Evolutionary conservation across 1,140 invertebrate genomes (phyloP), one percentile per base, ranked within the genome.

Genomic region (Sitophilus oryzae): DNA sequence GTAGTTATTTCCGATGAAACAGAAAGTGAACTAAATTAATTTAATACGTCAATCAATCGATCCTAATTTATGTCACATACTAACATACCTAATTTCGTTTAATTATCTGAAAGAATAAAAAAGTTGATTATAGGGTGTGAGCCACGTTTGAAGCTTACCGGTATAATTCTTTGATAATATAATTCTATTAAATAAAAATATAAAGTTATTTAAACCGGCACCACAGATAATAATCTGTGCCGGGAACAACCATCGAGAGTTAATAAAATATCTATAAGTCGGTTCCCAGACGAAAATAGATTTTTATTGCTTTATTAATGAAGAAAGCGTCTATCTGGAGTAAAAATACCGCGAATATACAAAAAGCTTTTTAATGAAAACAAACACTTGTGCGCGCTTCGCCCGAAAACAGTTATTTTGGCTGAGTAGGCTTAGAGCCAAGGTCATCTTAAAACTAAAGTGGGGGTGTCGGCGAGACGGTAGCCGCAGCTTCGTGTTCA

Each of bases 311-410:
- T 46, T 46, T n/a, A n/a, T n/a, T n/a, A n/a, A n/a, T n/a, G n/a
- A n/a, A n/a, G n/a, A n/a, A n/a, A n/a, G n/a, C n/a, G n/a, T n/a
- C n/a, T n/a, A n/a, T n/a, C n/a, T n/a, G n/a, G n/a, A n/a, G 11
- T 30, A 30, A 6, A 30, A 30, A 30, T 30, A 30, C 11, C 11
- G 25, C 25, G 25, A 6, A 11, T 30, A 30, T 30, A 11, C n/a
- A 30, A 6, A 30, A 30, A 11, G 11, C 34, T 36, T 37, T 41
- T 18, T 41, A 53, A 53, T 14, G 22, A 53, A 53, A 53, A 53
- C 51, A 53, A 53, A 53, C 51, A 53, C 30, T 53, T 53, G 51
- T 53, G 40, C 45, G 30, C 1, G 19, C 19, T 53, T 53, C 43
- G 30, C 42, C 43, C 34, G 42, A 53, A 53, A 52, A 52, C 9